Evolutionary conservation across 2,888 invertebrate species (phyloP), one percentile per base, ranked within the genome.

Genomic region (Drosophila kanekoi): DNA sequence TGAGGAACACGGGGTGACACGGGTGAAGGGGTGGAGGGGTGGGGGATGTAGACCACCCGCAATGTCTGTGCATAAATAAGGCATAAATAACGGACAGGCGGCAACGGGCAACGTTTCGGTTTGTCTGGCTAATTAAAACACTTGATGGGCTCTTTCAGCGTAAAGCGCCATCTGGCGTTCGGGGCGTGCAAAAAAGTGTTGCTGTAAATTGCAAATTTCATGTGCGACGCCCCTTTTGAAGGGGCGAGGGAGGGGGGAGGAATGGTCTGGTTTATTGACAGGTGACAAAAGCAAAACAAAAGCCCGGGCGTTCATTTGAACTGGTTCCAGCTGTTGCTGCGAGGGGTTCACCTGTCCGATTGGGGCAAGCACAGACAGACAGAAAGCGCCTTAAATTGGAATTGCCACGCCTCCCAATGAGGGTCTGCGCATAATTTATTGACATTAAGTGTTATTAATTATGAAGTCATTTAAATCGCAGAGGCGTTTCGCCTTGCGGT

Each of bases 41-140:
- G 40, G 4, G 38, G 23, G 38, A 32, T 40, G 16, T 2, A 38
- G 33, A 41, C 49, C 56, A 60, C 64, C 65, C 71, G 76, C 81
- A 72, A 86, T 79, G 84, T 78, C 85, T 87, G 79, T 69, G 84
- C 88, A 84, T 84, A 84, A 84, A 87, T 84, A 84, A 87, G 76
- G 82, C 86, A 84, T 85, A 85, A 84, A 87, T 84, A 87, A 84
- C 80, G 70, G 67, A 76, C 88, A 84, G 84, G 84, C 38, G 84
- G 84, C 38, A 38, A 33, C 37, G 56, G 47, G 57, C 59, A 49
- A 32, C 58, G 37, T 20, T 14, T 54, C 16, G 37, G 43, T 48
- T 43, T 37, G 64, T 33, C 47, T 43, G 71, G 73, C 88, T 84
- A 84, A 84, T 87, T 84, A 84, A 84, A 84, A 85, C 88, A 82